A percentile compares a stretch with the other conserved stretches of the same genome.
These are phyloP conservation scores for Penaeus indicus DNA, from an alignment of 1,140 invertebrate species.

Conservation along the genomic window DNA sequence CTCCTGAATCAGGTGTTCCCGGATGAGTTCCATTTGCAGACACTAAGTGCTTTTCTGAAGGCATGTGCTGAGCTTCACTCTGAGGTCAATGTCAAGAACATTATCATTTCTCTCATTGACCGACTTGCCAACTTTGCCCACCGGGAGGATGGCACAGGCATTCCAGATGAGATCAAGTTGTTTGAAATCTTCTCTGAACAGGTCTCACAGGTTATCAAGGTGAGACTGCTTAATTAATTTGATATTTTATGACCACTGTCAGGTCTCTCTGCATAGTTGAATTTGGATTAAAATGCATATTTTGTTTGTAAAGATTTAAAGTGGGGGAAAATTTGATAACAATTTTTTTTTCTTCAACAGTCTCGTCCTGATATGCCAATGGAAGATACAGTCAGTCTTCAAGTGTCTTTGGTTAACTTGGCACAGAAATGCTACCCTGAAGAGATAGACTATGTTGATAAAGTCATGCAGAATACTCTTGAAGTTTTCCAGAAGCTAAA, in stretches of 20 bases:
- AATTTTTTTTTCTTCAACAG: constrained; percentile 70
- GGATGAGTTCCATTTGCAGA: constrained; percentile 98
- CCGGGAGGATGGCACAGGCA: constrained; percentile 78
- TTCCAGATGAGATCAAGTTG: constrained; percentile 89
- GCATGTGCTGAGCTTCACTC: constrained; percentile 96
- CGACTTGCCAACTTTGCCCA: constrained; percentile 86
- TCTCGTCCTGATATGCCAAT: constrained; percentile 92
- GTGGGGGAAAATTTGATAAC: neutral
- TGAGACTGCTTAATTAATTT: constrained; percentile 68
- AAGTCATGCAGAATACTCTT: constrained; percentile 89
- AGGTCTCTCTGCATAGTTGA: no score
- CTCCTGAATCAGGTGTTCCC: constrained; percentile 86
- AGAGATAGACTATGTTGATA: constrained; percentile 94
- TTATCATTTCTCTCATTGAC: constrained; percentile 97
- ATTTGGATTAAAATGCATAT: no score
- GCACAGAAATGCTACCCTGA: constrained; percentile 97
- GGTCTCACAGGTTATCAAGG: constrained; percentile 94
- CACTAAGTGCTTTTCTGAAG: constrained; percentile 93
- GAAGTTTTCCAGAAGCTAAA: constrained; percentile 54
- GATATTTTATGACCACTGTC: no score
- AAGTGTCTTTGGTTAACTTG: constrained; percentile 94
- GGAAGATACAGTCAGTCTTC: constrained; percentile 96
- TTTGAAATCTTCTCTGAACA: constrained; percentile 99
- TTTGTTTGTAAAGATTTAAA: neutral
- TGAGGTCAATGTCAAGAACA: constrained; percentile 98